phyloP scores from a whole-genome alignment of 2,797 vertebrate species.

The Aphelocoma californica region DNA sequence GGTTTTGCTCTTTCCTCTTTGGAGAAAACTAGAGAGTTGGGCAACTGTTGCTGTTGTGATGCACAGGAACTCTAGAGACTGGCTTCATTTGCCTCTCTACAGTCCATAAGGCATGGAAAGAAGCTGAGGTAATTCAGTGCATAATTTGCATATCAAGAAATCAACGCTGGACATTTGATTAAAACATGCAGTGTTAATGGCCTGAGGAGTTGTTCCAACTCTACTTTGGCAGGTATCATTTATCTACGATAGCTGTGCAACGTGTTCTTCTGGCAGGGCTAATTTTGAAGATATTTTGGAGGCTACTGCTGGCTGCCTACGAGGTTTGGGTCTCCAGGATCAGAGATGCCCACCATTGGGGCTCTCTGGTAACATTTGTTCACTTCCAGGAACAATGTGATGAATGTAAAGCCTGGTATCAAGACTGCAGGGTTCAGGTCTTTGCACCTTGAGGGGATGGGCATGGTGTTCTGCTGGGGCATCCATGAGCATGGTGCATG shows the following conservation, averaged over 20 bases:
- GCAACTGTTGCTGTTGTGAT: neutral
- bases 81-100: neutral
- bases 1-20: neutral
- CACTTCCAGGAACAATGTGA: neutral
- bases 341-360: rapidly evolving
- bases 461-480: neutral
- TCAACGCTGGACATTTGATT: conserved; percentile 24
- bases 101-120: neutral
- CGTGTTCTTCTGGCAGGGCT: neutral
- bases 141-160: conserved; percentile 7
- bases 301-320: neutral
- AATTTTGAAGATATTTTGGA: neutral
- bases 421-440: neutral
- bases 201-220: neutral
- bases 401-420: neutral
- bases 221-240: neutral
- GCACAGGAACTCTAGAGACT: neutral
- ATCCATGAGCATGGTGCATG: neutral
- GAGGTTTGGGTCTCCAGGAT: neutral
- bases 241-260: conserved; percentile 9
- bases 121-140: neutral
- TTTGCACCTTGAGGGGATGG: neutral
- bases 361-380: neutral
- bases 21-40: neutral
- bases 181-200: neutral